Conservation (phyloP, 1,140 invertebrate species). For the Gerris buenoi region DNA sequence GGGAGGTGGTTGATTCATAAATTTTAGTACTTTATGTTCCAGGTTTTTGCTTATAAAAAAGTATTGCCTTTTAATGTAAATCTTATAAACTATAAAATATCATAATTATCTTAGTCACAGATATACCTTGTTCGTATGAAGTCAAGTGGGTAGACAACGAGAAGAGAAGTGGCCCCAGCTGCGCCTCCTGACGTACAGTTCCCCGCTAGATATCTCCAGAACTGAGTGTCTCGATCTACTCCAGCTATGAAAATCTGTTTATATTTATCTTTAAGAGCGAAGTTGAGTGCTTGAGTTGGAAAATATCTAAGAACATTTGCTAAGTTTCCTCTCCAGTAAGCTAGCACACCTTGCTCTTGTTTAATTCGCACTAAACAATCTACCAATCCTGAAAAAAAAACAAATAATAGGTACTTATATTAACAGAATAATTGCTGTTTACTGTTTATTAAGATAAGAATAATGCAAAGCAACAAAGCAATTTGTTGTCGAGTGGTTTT, state of each 20-base stretch:
- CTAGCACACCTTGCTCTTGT: constrained; percentile 69
- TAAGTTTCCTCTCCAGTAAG: constrained; percentile 89
- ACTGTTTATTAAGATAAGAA: too few relatives aligned
- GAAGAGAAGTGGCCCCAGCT: constrained; percentile 81
- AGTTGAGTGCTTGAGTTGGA: constrained; percentile 89
- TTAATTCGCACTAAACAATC: constrained; percentile 77
- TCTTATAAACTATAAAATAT: neutral
- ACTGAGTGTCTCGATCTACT: constrained; percentile 72
- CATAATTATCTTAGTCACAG: too few relatives aligned
- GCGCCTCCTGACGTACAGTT: constrained; percentile 86
- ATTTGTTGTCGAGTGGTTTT: too few relatives aligned
- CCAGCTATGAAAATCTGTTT: constrained; percentile 69
- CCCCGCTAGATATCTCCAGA: constrained; percentile 71
- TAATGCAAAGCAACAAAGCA: too few relatives aligned
- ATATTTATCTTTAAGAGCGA: constrained; percentile 87
- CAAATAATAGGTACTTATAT: too few relatives aligned
- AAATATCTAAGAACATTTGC: constrained; percentile 88
- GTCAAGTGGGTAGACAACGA: constrained; percentile 90
- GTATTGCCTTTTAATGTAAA: neutral
- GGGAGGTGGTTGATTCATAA: too few relatives aligned
- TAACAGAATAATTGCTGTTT: too few relatives aligned
- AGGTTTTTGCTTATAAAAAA: neutral
- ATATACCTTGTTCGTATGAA: constrained; percentile 84
- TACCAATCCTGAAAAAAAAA: constrained; percentile 47
- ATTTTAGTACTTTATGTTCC: neutral